A percentile compares a stretch with the other conserved stretches of the same genome.
Conservation (phyloP, 2,113 vertebrate species). For the Furnarius figulus region DNA sequence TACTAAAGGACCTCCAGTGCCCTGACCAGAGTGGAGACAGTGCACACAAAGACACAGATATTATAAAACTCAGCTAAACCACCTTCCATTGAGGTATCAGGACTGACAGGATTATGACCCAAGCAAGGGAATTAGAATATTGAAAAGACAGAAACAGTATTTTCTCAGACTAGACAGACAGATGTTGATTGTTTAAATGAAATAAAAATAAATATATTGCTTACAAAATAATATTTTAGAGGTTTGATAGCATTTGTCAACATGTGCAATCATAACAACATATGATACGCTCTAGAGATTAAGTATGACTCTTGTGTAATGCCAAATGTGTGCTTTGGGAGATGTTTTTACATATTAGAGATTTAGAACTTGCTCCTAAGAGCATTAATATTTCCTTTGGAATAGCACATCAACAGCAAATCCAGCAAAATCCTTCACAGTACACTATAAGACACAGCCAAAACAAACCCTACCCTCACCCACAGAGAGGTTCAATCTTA, state of each 20-base stretch:
- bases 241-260: neutral
- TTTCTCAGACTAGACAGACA: neutral
- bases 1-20: neutral
- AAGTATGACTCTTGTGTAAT: neutral
- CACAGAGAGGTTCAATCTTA: neutral
- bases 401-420: neutral
- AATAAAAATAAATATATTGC: neutral
- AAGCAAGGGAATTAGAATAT: neutral
- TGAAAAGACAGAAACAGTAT: neutral
- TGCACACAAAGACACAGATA: neutral
- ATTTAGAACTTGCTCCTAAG: neutral
- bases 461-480: neutral
- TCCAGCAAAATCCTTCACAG: neutral
- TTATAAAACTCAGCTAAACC: neutral
- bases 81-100: neutral
- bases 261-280: neutral
- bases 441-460: neutral
- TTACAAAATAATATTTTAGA: neutral
- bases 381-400: conserved; percentile 2
- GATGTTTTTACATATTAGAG: neutral
- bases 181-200: neutral
- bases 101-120: neutral
- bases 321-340: neutral
- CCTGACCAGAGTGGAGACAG: neutral
- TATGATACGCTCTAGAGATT: neutral